Base-by-base conservation (phyloP, 2,113 vertebrate genomes). In the Nerophis ophidion region DNA sequence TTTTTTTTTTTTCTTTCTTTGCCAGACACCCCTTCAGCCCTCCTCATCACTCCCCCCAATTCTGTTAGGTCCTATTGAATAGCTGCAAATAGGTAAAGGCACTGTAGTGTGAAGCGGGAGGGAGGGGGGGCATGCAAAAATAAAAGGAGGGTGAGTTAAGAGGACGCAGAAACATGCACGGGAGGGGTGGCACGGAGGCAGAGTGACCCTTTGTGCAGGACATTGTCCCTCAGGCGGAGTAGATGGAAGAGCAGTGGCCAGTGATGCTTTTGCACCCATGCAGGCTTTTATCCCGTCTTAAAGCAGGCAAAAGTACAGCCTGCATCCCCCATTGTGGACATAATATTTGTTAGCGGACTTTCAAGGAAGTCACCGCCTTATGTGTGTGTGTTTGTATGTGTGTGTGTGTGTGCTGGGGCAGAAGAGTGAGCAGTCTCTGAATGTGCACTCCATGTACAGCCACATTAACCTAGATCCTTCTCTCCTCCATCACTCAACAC, bases 381-480 rank as follows among this genome's bases (percentile, higher is more conserved):
- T 72, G 68, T 77, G 65, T 73, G 59, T 82, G 63, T 50, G 35
- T 51, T 26, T 57, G 57, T 68, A 68, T 75, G 70, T 67, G 56
- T 80, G 70, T 52, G 35, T 36, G 58, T 63, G 67, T 74, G 59
- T 70, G 81, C 76, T 62, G 67, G 76, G 77, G 77, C 84, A 85
- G 77, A 81, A 67, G 76, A 81, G 78, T 83, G 84, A 84, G 83
- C 79, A 82, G 79, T 77, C 77, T 73, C 80, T 80, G 84, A 84
- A 82, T 86, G 81, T 65, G 83, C 82, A 76, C 75, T 85, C 85
- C 79, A 74, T 75, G 77, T 77, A 80, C 58, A 81, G 79, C 74
- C 81, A 86, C 82, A 88, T 85, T 89, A 83, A 87, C 85, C 85
- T 72, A 86, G 77, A 84, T 86, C 84, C 66, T 79, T 71, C 56